Evolutionary conservation across 2,888 invertebrate species (phyloP), one percentile per base, ranked within the genome.

Genomic region (Caenorhabditis wallacei): DNA sequence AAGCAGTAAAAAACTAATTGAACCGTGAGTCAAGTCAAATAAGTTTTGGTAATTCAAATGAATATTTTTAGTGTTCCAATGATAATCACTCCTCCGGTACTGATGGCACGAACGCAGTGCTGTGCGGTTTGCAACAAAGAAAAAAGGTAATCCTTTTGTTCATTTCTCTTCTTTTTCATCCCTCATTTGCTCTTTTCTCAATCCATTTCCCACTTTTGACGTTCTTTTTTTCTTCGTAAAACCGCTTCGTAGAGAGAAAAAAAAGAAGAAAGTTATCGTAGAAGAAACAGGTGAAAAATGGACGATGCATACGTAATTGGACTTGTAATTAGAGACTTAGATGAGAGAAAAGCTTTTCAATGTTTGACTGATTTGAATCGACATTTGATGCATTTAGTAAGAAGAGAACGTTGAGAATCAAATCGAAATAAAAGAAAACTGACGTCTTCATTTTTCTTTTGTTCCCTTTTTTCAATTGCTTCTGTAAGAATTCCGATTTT

Each of bases 61-160:
- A 66, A 48, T 20, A 4, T 57, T 56, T 68, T 43, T 18, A 80
- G 76, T 11, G 59, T 71, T 11, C 86, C 86, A 24, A 83, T 86
- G 84, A 82, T 86, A 4, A 86, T 86, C 74, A 86, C 86, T 11
- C 84, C 86, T 26, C 86, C 86, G n/a, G 84, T 86, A 22, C 71
- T 86, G 30, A 61, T 84, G 69, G 61, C 70, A 66, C 75, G 84
- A 61, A 72, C 84, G 37, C 75, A 83, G 48, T 83, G 84, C 51
- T 86, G 86, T 70, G 61, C 82, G 35, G 72, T 82, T 54, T 86
- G 86, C 66, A 70, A 74, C 59, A 74, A 79, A 66, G 84, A 86
- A 57, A 79, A 76, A 70, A 69, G 75, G 84, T 85, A 57, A 72
- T 74, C 66, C 51, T 68, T 37, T 70, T 63, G 51, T 46, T 57